Base-by-base conservation (phyloP, 2,888 invertebrate species). In the Phorcus lineatus region DNA sequence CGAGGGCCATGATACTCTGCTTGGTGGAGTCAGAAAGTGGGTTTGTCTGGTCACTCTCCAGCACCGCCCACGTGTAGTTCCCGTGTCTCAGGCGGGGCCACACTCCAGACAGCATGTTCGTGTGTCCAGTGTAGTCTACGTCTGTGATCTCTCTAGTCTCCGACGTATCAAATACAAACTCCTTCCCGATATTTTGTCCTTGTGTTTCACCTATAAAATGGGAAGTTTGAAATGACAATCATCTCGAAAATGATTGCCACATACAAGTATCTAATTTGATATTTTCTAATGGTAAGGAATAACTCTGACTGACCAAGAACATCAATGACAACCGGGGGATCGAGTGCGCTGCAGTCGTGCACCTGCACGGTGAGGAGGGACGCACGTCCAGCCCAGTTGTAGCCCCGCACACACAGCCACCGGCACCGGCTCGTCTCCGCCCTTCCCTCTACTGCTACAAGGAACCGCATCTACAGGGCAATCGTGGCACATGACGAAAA, bases 321-420 rank as follows among this genome's bases (percentile, higher is more conserved):
- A 79, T 86, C 86, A 40, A 85, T 76, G 11, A 86, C 84, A 4
- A 82, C 80, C 9, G 76, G 74, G 0, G 86, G 84, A 40, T 86
- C 84, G 55, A 82, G 79, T 9, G 84, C 83, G 24, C 47, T 36
- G 77, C 87, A 87, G 53, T 85, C 81, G 22, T 81, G 75, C 19
- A 87, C 78, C 24, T 86, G 81, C 16, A 66, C 66, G 11, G 81
- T 81, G 22, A 85, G 31, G 7, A 70, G 47, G 17, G 85, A 76
- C 16, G 80, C 82, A 36, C 86, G 66, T 11, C 82, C 81, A 22
- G 82, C 86, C 54, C 83, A 82, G 77, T 83, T 86, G 74, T 78
- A 82, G 53, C 84, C 85, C 28, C 84, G 55, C 11, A 86, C 70
- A 74, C 82, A 57, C 52, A 86, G 66, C 24, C 82, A 75, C 54